phyloP scores from a whole-genome alignment of 2,797 vertebrate genomes.

The Coregonus ussuriensis region DNA sequence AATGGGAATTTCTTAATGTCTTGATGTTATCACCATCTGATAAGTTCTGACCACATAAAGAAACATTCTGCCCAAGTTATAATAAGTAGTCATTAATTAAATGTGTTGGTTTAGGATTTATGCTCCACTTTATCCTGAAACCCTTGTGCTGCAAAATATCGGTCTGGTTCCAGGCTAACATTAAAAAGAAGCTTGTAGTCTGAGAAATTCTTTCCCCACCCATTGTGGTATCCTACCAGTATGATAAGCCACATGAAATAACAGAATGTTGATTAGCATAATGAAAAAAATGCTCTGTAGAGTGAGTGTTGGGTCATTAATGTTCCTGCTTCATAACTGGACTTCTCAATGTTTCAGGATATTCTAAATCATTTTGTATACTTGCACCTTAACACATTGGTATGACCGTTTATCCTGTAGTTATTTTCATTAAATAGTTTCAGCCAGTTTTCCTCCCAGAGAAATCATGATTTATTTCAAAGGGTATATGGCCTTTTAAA shows the following conservation, averaged over 20 bases:
- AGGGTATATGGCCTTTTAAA: not conserved
- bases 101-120: not conserved
- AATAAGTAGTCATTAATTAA: not conserved
- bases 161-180: not conserved
- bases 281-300: not conserved
- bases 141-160: not conserved
- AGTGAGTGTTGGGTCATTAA: not conserved
- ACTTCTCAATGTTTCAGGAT: not conserved
- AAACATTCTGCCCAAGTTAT: not conserved
- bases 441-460: not conserved
- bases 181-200: not conserved
- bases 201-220: not conserved
- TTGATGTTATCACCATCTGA: not conserved
- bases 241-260: slow-evolving; percentile 4
- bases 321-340: not conserved
- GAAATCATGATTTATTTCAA: not conserved
- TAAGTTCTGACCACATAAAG: not conserved
- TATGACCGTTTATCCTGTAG: not conserved
- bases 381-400: slow-evolving; percentile 1
- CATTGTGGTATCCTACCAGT: slow-evolving; percentile 25
- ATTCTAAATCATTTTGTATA: not conserved
- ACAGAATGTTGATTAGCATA: not conserved
- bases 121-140: not conserved
- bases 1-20: not conserved
- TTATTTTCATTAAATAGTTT: not conserved